These are phyloP conservation scores for Trissolcus brochymenae DNA, from an alignment of 2,888 invertebrate species.

Conservation along the genomic window DNA sequence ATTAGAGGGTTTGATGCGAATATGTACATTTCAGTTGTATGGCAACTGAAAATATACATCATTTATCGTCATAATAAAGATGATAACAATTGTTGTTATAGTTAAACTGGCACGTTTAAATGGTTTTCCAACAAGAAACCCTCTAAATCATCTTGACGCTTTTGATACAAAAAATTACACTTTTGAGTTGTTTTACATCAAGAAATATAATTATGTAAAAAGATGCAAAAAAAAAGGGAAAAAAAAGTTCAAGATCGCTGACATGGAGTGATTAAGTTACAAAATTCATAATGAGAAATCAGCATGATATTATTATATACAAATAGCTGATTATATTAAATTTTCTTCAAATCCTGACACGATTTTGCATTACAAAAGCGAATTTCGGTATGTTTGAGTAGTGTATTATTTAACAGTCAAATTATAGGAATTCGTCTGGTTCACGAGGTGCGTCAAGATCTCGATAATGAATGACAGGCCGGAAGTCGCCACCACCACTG, in stretches of 20 bases:
- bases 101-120: too few species aligned
- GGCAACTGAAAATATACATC: not conserved
- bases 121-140: not conserved
- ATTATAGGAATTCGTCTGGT: slow-evolving; percentile 89
- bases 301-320: slow-evolving; percentile 26
- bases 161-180: not conserved
- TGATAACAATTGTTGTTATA: not conserved
- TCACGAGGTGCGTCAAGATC: slow-evolving; percentile 95
- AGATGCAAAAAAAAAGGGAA: not conserved
- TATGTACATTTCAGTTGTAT: not conserved
- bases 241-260: slow-evolving; percentile 9
- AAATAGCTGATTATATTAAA: slow-evolving; percentile 20
- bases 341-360: slow-evolving; percentile 27
- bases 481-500: slow-evolving; percentile 86
- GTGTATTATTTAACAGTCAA: slow-evolving; percentile 71
- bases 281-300: slow-evolving; percentile 19
- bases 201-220: not conserved
- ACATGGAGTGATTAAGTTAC: slow-evolving; percentile 6
- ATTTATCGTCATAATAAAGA: not conserved
- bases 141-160: slow-evolving; percentile 9
- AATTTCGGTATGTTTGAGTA: slow-evolving; percentile 61
- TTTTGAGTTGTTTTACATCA: slow-evolving; percentile 4
- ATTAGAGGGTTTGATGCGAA: slow-evolving; percentile 1
- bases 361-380: slow-evolving; percentile 23
- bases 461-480: slow-evolving; percentile 93